Conservation (phyloP, 2,797 vertebrate genomes). For the Varecia variegata region DNA sequence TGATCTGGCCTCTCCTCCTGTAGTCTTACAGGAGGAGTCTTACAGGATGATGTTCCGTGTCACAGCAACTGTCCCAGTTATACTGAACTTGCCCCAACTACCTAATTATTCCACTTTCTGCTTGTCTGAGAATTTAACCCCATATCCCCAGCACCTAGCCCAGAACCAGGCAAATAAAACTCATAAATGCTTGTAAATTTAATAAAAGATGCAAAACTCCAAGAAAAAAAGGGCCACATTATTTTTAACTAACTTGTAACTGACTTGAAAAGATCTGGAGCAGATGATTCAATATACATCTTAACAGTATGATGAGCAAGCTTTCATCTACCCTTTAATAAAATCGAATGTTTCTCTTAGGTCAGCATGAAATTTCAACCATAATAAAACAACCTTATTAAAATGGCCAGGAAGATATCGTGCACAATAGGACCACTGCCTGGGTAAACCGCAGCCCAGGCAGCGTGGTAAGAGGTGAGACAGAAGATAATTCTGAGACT, state of each 20-base stretch:
- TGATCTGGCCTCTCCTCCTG: neutral
- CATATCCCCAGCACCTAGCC: neutral
- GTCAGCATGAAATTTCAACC: neutral
- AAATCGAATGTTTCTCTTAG: neutral
- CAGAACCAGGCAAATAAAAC: neutral
- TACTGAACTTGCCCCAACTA: too few species aligned
- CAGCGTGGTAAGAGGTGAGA: accelerated
- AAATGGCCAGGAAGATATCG: neutral
- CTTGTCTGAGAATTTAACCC: neutral
- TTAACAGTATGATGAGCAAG: neutral
- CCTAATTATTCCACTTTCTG: neutral
- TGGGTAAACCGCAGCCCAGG: neutral
- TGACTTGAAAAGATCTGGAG: neutral
- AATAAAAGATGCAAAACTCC: neutral
- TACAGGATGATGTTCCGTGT: neutral
- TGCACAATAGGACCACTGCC: accelerated
- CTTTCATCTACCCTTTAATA: neutral
- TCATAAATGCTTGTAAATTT: neutral
- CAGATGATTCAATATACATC: neutral
- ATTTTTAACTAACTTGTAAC: neutral
- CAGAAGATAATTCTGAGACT: neutral
- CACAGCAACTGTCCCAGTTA: neutral
- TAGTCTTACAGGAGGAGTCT: too few species aligned
- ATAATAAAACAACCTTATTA: neutral
- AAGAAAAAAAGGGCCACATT: neutral